Conservation (phyloP, 2,888 invertebrate species). For the Hypselothyrea guttata region DNA sequence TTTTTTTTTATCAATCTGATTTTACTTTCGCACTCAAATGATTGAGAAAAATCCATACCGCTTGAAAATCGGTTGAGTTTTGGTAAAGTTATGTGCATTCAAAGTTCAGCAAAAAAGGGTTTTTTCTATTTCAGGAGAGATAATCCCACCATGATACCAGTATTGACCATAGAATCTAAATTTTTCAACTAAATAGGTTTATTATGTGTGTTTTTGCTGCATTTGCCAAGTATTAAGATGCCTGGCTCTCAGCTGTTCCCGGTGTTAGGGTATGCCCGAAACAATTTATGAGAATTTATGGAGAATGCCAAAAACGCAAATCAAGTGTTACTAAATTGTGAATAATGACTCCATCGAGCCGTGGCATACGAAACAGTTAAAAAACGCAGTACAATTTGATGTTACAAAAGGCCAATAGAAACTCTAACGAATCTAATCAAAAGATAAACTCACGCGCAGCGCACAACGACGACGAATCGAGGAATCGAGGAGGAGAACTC, state of each 20-base stretch:
- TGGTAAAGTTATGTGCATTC: too few relatives aligned
- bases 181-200: too few relatives aligned
- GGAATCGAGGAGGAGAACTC: conserved; percentile 43
- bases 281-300: conserved; percentile 65
- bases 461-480: conserved; percentile 20
- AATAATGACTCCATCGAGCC: conserved; percentile 69
- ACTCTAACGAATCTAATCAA: conserved; percentile 76
- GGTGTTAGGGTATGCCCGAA: conserved; percentile 18
- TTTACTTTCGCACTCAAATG: too few relatives aligned
- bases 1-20: too few relatives aligned
- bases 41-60: too few relatives aligned
- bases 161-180: too few relatives aligned
- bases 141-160: too few relatives aligned
- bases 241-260: not conserved
- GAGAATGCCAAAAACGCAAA: conserved; percentile 70
- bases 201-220: too few relatives aligned
- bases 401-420: conserved; percentile 65
- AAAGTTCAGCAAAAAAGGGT: too few relatives aligned
- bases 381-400: conserved; percentile 42
- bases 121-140: too few relatives aligned
- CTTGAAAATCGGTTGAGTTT: too few relatives aligned
- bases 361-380: conserved; percentile 13
- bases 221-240: not conserved
- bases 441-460: conserved; percentile 74
- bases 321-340: conserved; percentile 78